Evolutionary conservation across 2,797 vertebrate genomes (phyloP).

Genomic region (Neosilurus hyrtlii): DNA sequence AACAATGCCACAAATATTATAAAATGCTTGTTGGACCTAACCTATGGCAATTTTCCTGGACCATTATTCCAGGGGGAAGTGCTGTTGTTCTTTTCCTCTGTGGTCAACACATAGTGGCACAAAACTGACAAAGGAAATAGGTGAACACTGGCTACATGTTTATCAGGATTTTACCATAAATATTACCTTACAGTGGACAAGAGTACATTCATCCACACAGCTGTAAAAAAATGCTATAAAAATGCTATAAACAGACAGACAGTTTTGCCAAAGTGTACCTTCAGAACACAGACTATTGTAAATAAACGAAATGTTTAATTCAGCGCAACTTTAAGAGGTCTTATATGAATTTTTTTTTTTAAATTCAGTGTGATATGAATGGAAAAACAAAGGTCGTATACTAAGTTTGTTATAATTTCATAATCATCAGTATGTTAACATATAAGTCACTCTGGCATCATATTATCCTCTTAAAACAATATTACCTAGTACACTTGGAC

Average conservation of each 20-base stretch:
- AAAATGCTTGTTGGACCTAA: neutral
- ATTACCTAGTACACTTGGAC: slow-evolving; percentile 62
- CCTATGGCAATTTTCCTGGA: neutral
- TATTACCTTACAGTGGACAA: slow-evolving; percentile 45
- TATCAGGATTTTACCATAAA: slow-evolving; percentile 37
- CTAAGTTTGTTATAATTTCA: slow-evolving; percentile 30
- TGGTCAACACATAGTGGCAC: slow-evolving; percentile 10
- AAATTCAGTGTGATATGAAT: slow-evolving; percentile 14
- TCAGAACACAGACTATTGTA: slow-evolving; percentile 25
- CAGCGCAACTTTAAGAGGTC: slow-evolving; percentile 21
- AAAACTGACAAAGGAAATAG: slow-evolving; percentile 28
- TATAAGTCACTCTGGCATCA: slow-evolving; percentile 40
- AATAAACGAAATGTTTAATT: slow-evolving; percentile 32
- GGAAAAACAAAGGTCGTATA: slow-evolving; percentile 28
- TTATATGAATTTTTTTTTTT: slow-evolving; percentile 30
- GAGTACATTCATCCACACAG: slow-evolving; percentile 35
- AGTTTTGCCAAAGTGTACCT: slow-evolving; percentile 25
- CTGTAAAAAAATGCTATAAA: slow-evolving; percentile 24
- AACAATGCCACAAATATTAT: neutral
- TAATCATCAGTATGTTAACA: slow-evolving; percentile 29
- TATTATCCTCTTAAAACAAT: slow-evolving; percentile 54
- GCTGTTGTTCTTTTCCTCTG: neutral
- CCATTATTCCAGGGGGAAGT: neutral
- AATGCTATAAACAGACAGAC: slow-evolving; percentile 33
- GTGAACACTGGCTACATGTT: slow-evolving; percentile 48